A percentile compares a stretch with the other conserved stretches of the same genome.
phyloP scores from a whole-genome alignment of 2,888 invertebrate genomes.

The Dasysyrphus albostriatus region DNA sequence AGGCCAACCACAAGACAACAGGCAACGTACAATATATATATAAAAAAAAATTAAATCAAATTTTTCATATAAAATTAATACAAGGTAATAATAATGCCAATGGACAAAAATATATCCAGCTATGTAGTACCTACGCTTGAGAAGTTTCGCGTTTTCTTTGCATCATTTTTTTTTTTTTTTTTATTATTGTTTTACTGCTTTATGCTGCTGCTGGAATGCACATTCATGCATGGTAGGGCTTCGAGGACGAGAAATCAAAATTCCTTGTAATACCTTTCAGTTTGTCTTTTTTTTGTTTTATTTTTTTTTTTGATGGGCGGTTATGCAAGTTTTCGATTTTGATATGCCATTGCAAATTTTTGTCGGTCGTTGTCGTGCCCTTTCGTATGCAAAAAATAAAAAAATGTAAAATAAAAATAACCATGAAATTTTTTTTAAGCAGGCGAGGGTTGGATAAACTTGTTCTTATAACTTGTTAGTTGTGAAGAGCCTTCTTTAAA shows the following conservation, averaged over 20 bases:
- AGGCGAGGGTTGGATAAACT: background rate
- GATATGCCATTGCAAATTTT: slow-evolving; percentile 70
- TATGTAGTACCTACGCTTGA: slow-evolving; percentile 24
- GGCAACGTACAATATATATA: background rate
- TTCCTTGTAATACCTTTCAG: slow-evolving; percentile 75
- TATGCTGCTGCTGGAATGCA: slow-evolving; percentile 38
- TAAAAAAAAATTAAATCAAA: slow-evolving; percentile 39
- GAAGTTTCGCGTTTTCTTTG: slow-evolving; percentile 11
- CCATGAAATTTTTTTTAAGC: background rate
- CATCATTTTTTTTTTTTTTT: background rate
- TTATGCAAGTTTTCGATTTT: slow-evolving; percentile 74
- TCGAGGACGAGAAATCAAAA: slow-evolving; percentile 74
- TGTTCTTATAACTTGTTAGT: background rate
- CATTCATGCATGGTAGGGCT: slow-evolving; percentile 65
- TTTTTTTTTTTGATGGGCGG: slow-evolving; percentile 65
- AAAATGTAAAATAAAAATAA: no score
- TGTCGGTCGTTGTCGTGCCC: slow-evolving; percentile 9
- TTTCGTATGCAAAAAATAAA: slow-evolving; percentile 67
- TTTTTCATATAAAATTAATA: slow-evolving; percentile 67
- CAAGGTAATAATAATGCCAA: slow-evolving; percentile 69
- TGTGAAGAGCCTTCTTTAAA: no score
- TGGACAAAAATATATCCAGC: slow-evolving; percentile 26
- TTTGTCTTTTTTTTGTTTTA: slow-evolving; percentile 60
- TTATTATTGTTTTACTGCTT: background rate
- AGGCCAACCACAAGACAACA: slow-evolving; percentile 61